Evolutionary conservation across 2,113 vertebrate species (phyloP).

Genomic region (Proterorhinus semilunaris): DNA sequence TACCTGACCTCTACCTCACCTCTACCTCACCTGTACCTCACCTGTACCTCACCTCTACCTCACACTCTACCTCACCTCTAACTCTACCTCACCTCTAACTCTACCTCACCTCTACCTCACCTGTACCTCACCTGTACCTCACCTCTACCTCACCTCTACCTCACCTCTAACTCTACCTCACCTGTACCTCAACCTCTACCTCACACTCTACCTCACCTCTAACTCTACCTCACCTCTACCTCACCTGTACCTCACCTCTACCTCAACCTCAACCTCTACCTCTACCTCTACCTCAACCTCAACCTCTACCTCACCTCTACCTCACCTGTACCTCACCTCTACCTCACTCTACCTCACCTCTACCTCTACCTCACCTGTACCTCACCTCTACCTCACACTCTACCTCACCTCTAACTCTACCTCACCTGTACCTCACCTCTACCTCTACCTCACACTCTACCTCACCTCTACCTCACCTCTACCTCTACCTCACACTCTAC

Average conservation of each 20-base stretch:
- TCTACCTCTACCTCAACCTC: background rate
- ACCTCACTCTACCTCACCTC: too few species aligned
- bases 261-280: too few species aligned
- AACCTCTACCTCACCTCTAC: background rate
- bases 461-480: conserved; percentile 84
- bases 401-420: too few species aligned
- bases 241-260: background rate
- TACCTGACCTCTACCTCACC: too few species aligned
- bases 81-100: too few species aligned
- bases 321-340: conserved; percentile 82
- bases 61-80: conserved; percentile 80
- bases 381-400: too few species aligned
- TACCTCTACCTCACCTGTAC: too few species aligned
- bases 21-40: background rate
- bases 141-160: background rate
- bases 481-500: too few species aligned
- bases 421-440: background rate
- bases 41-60: background rate
- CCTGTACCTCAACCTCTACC: too few species aligned
- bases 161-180: background rate
- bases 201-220: conserved; percentile 84
- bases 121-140: too few species aligned
- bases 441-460: background rate
- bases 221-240: too few species aligned
- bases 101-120: background rate